These are phyloP conservation scores for Cantharis rufa DNA, from an alignment of 2,888 invertebrate species.

Conservation along the genomic window DNA sequence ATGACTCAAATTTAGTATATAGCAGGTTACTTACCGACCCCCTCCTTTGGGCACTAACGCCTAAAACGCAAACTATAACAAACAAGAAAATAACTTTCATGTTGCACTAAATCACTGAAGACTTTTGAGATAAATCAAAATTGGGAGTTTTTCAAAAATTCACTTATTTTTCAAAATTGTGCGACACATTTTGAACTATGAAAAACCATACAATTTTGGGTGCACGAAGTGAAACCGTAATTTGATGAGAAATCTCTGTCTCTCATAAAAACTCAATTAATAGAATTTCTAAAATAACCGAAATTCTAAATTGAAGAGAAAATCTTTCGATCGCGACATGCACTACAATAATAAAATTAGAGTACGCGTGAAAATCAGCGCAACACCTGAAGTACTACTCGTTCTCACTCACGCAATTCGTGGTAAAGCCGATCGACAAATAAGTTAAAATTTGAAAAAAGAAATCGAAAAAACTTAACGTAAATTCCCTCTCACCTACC, in stretches of 20 bases:
- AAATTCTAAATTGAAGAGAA: background rate
- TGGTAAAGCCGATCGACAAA: slow-evolving; percentile 24
- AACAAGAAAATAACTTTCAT: slow-evolving; percentile 30
- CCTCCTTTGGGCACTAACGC: slow-evolving; percentile 32
- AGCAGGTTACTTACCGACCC: slow-evolving; percentile 26
- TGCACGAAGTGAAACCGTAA: background rate
- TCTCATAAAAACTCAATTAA: background rate
- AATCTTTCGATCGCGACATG: background rate
- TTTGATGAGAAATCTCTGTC: background rate
- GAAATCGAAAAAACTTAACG: slow-evolving; percentile 38
- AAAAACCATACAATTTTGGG: background rate
- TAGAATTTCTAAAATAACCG: background rate
- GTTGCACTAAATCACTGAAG: slow-evolving; percentile 22
- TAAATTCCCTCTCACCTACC: slow-evolving; percentile 39
- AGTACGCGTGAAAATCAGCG: background rate
- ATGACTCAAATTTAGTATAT: background rate
- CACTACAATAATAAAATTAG: background rate
- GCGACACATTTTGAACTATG: background rate
- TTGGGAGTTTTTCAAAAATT: background rate
- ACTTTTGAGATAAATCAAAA: background rate
- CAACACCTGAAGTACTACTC: background rate
- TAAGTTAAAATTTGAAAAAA: slow-evolving; percentile 36
- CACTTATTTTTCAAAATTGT: background rate
- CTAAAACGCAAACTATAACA: slow-evolving; percentile 24
- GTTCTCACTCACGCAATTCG: background rate